Conservation (phyloP, 2,888 invertebrate genomes). For the Loripinus fragilis region DNA sequence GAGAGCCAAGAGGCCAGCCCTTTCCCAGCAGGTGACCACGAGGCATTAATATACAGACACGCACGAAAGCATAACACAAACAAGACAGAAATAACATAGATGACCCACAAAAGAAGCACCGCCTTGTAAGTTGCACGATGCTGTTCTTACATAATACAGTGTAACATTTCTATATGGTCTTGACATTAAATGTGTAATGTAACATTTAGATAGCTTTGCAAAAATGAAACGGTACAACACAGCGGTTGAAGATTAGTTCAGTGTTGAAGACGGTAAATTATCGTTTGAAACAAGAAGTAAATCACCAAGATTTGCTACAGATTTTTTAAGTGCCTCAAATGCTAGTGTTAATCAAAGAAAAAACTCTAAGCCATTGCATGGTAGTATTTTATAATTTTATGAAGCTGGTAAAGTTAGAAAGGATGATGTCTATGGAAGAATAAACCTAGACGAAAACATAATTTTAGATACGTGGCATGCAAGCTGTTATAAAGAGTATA, state of each 20-base stretch:
- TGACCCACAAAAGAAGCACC: too few species aligned
- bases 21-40: too few species aligned
- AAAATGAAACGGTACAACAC: background rate
- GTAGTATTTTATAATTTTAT: background rate
- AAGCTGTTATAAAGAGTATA: conserved; percentile 6
- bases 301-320: conserved; percentile 1
- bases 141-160: too few species aligned
- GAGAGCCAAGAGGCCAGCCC: too few species aligned
- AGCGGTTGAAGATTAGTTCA: background rate
- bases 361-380: conserved; percentile 6
- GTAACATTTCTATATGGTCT: too few species aligned
- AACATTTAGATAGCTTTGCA: too few species aligned
- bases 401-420: conserved; percentile 1
- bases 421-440: conserved; percentile 1
- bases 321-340: background rate
- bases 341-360: background rate
- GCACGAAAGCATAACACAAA: too few species aligned
- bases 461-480: conserved; percentile 7
- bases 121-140: too few species aligned
- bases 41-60: too few species aligned
- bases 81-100: too few species aligned
- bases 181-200: too few species aligned
- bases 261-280: background rate
- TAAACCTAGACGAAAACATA: background rate
- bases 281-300: conserved; percentile 10